These are phyloP conservation scores for Triplophysa tibetana DNA, from an alignment of 2,113 vertebrate genomes.

Conservation along the genomic window DNA sequence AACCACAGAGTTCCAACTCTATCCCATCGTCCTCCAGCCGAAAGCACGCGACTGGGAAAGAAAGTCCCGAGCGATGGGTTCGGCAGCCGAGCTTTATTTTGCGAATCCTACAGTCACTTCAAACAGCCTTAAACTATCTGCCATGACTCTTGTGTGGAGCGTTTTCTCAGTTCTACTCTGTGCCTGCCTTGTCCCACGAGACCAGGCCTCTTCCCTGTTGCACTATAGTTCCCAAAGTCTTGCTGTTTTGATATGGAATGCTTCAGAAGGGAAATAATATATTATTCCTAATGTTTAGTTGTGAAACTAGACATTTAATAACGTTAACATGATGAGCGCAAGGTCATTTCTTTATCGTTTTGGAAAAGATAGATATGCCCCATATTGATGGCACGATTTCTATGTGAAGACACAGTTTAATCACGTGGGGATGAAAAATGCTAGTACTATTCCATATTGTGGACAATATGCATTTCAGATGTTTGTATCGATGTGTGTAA, in stretches of 20 bases:
- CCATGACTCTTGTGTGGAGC: constrained; percentile 83
- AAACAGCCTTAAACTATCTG: constrained; percentile 93
- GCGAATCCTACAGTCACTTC: constrained; percentile 82
- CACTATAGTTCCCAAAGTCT: constrained; percentile 93
- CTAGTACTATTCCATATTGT: constrained; percentile 68
- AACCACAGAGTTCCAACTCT: constrained; percentile 34
- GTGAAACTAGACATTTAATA: constrained; percentile 74
- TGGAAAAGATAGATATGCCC: constrained; percentile 78
- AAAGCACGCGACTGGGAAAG: constrained; percentile 47
- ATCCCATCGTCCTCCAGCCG: constrained; percentile 29
- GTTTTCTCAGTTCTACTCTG: constrained; percentile 84
- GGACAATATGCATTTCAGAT: constrained; percentile 47
- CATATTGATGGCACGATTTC: constrained; percentile 82
- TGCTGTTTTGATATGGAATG: constrained; percentile 82
- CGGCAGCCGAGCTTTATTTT: constrained; percentile 84
- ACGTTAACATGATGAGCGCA: constrained; percentile 75
- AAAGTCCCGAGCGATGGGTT: constrained; percentile 69
- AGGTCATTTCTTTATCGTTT: constrained; percentile 79
- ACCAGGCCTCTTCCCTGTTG: constrained; percentile 94
- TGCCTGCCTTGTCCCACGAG: constrained; percentile 93
- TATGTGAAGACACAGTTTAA: constrained; percentile 75
- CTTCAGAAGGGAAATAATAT: constrained; percentile 73
- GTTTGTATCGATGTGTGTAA: constrained; percentile 57
- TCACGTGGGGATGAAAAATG: constrained; percentile 65
- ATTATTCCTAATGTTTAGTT: constrained; percentile 79